phyloP scores from a whole-genome alignment of 2,888 invertebrate genomes.

The Galeopsomyia nigrocyanea region DNA sequence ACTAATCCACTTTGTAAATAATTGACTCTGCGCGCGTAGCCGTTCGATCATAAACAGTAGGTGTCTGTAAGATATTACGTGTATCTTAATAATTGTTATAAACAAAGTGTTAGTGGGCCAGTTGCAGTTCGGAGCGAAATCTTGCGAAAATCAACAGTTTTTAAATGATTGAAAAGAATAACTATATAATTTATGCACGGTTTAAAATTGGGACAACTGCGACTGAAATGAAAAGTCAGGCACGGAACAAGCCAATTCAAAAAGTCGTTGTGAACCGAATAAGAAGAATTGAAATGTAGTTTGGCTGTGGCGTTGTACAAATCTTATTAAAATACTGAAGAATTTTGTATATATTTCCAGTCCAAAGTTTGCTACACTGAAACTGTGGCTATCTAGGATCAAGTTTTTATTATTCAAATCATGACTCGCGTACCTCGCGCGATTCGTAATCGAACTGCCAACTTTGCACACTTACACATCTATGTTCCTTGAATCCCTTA shows the following conservation, averaged over 20 bases:
- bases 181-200: background rate
- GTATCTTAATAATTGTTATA: constrained; percentile 45
- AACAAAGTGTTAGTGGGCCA: constrained; percentile 36
- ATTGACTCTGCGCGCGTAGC: constrained; percentile 56
- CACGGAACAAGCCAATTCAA: background rate
- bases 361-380: constrained; percentile 47
- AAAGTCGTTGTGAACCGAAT: constrained; percentile 8
- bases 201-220: constrained; percentile 14
- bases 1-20: constrained; percentile 61
- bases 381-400: constrained; percentile 28
- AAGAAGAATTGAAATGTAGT: constrained; percentile 21
- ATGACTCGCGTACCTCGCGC: constrained; percentile 47
- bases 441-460: constrained; percentile 44
- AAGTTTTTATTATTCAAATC: constrained; percentile 38
- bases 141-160: constrained; percentile 19
- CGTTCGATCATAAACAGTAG: constrained; percentile 52
- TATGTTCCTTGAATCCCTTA: constrained; percentile 27
- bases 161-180: constrained; percentile 21
- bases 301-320: constrained; percentile 38
- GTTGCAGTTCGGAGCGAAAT: constrained; percentile 34
- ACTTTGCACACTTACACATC: constrained; percentile 30
- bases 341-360: constrained; percentile 51
- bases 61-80: constrained; percentile 49
- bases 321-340: constrained; percentile 31
- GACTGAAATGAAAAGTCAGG: constrained; percentile 2